phyloP scores from a whole-genome alignment of 2,797 vertebrate species.

The Danio jaintianensis region DNA sequence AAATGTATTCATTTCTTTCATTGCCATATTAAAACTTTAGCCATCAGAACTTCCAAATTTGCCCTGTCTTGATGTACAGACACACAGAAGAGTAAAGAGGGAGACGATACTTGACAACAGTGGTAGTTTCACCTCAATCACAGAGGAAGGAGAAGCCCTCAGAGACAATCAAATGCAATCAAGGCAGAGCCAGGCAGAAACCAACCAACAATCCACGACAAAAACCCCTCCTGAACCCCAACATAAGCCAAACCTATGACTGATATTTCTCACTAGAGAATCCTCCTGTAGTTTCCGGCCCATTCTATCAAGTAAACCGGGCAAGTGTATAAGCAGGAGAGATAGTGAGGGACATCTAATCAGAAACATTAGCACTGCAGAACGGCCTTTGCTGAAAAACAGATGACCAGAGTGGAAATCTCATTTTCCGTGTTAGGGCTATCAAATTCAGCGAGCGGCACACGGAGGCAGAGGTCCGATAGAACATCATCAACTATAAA shows the following conservation, averaged over 20 bases:
- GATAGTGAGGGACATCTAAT: constrained; percentile 51
- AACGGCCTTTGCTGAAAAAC: constrained; percentile 27
- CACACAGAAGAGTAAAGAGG: neutral
- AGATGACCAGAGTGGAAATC: constrained; percentile 48
- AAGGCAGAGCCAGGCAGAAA: constrained; percentile 15
- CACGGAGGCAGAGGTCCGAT: neutral
- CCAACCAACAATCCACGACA: constrained; percentile 11
- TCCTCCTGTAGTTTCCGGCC: neutral
- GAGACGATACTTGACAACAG: neutral
- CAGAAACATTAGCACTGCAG: constrained; percentile 51
- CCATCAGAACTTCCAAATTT: constrained; percentile 19
- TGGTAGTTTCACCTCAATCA: constrained; percentile 34
- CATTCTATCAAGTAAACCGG: neutral
- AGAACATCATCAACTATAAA: constrained; percentile 37
- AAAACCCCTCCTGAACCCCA: constrained; percentile 22
- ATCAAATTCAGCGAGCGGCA: constrained; percentile 45
- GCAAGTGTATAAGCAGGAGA: neutral
- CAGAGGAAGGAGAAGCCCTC: constrained; percentile 23
- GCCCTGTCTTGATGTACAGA: neutral
- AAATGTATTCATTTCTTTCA: too few relatives aligned
- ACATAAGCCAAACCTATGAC: neutral
- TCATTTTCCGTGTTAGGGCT: constrained; percentile 43
- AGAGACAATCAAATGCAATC: constrained; percentile 32
- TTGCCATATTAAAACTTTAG: neutral
- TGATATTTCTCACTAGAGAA: constrained; percentile 25